phyloP scores from a whole-genome alignment of 2,113 vertebrate genomes.

The Cavia porcellus region DNA sequence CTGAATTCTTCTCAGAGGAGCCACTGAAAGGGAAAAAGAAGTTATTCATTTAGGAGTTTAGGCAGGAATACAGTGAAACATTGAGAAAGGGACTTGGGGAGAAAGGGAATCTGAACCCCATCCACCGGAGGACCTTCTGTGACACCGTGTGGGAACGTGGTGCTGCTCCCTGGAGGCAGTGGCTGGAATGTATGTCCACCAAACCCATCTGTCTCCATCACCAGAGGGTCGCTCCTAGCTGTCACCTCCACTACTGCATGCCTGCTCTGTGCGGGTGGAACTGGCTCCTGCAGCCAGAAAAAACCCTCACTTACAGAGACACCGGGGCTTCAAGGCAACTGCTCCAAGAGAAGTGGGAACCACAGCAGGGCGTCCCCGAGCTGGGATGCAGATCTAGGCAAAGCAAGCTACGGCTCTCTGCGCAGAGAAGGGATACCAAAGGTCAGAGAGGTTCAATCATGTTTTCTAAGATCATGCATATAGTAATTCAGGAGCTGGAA shows the following conservation, averaged over 20 bases:
- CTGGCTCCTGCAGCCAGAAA: neutral
- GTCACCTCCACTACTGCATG: too few relatives aligned
- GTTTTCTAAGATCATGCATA: neutral
- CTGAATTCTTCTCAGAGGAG: neutral
- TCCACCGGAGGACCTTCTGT: neutral
- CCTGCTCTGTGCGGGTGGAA: too few relatives aligned
- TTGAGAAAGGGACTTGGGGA: neutral
- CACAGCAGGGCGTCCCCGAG: too few relatives aligned
- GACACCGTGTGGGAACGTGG: neutral
- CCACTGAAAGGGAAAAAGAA: neutral
- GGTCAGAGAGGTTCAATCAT: neutral
- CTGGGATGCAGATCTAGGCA: accelerated
- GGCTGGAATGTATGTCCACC: neutral
- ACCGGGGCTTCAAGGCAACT: neutral
- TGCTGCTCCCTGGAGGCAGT: neutral
- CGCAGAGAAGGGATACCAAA: neutral
- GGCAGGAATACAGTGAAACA: neutral
- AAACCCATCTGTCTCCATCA: neutral
- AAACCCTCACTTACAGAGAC: neutral
- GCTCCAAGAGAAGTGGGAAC: accelerated
- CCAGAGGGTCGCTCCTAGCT: accelerated
- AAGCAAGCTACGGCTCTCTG: accelerated
- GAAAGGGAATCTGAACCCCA: neutral
- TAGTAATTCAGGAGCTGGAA: neutral
- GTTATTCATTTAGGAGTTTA: neutral